Percentiles rank a stretch among this genome's conserved stretches.
Conservation (phyloP, 1,140 invertebrate genomes). For the Leptoteleia sp. region DNA sequence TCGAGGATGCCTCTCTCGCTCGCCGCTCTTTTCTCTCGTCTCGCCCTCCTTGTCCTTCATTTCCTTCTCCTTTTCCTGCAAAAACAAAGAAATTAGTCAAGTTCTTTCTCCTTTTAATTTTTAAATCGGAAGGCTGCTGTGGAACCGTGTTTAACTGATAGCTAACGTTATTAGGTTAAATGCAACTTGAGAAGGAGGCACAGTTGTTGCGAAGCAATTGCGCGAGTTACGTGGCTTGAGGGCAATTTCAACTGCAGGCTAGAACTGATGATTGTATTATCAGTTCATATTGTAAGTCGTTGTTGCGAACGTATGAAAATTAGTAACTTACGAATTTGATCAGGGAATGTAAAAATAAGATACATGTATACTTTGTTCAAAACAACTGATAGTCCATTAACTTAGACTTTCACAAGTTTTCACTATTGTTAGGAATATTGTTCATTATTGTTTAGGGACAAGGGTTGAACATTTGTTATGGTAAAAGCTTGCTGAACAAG, state of each 20-base stretch:
- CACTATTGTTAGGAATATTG: too few relatives aligned
- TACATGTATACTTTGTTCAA: too few relatives aligned
- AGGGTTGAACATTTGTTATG: too few relatives aligned
- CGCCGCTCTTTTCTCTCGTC: constrained; percentile 72
- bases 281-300: constrained; percentile 6
- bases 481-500: too few relatives aligned
- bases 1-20: constrained; percentile 78
- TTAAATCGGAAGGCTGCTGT: background rate
- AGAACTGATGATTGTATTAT: constrained; percentile 20
- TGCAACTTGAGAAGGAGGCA: background rate
- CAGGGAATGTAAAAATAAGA: background rate
- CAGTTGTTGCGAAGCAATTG: constrained; percentile 13
- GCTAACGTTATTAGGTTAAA: background rate
- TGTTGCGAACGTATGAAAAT: background rate
- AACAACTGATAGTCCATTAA: too few relatives aligned
- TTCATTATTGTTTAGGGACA: too few relatives aligned
- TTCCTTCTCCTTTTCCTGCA: constrained; percentile 76
- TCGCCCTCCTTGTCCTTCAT: constrained; percentile 76
- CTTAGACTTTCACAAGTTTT: too few relatives aligned
- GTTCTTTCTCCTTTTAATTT: background rate
- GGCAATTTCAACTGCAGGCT: constrained; percentile 8
- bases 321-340: background rate
- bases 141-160: background rate
- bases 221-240: background rate
- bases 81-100: constrained; percentile 13